A percentile compares a stretch with the other conserved stretches of the same genome.
phyloP scores from a whole-genome alignment of 2,797 vertebrate species.

The Sandelia bainsii region DNA sequence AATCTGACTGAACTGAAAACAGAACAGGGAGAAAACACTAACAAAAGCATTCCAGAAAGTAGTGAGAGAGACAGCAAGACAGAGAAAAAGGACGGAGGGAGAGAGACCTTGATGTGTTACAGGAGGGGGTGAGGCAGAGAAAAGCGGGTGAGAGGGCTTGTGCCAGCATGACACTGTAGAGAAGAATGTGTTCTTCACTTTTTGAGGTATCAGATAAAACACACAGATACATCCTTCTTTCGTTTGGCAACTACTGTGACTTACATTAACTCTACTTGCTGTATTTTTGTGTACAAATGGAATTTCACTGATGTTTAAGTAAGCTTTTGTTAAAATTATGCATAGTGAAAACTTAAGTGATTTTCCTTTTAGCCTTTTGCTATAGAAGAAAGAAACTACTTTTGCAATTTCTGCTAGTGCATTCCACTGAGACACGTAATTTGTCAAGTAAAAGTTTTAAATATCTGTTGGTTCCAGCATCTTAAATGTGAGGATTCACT shows the following conservation, averaged over 20 bases:
- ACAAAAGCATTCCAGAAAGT: constrained; percentile 66
- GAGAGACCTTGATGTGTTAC: constrained; percentile 40
- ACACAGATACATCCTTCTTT: neutral
- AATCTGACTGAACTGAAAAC: constrained; percentile 63
- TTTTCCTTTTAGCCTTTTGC: too few relatives aligned
- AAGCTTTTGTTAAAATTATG: too few relatives aligned
- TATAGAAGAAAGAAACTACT: too few relatives aligned
- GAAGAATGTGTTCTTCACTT: constrained; percentile 40
- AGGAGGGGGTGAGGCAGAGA: constrained; percentile 22
- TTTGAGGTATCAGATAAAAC: constrained; percentile 38
- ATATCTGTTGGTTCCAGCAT: too few relatives aligned
- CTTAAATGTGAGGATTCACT: too few relatives aligned
- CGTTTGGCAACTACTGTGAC: constrained; percentile 2
- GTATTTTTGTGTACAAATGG: too few relatives aligned
- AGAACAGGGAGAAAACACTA: constrained; percentile 58
- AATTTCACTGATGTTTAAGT: too few relatives aligned
- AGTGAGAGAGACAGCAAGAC: constrained; percentile 37
- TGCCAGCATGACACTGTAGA: constrained; percentile 31
- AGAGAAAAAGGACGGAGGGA: neutral
- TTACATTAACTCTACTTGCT: neutral
- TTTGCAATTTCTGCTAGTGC: too few relatives aligned
- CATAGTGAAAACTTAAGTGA: too few relatives aligned
- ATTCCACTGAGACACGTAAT: too few relatives aligned
- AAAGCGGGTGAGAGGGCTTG: constrained; percentile 26
- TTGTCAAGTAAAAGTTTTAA: too few relatives aligned